Conservation (phyloP, 2,888 invertebrate genomes). For the Agriopis marginaria region DNA sequence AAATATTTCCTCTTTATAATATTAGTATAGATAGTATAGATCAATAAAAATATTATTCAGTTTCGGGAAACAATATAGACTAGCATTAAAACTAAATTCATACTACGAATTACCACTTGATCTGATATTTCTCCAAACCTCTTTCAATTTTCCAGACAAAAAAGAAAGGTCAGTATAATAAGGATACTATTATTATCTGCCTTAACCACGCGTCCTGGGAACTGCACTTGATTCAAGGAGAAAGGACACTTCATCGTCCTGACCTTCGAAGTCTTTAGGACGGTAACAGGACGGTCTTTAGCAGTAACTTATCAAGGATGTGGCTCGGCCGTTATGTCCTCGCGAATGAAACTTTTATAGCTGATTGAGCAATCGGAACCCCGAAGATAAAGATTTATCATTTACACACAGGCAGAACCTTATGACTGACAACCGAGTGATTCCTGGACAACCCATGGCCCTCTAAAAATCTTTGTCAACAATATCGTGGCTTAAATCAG, state of each 20-base stretch:
- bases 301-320: conserved; percentile 11
- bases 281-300: too few species aligned
- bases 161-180: conserved; percentile 2
- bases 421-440: background rate
- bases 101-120: background rate
- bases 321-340: background rate
- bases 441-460: background rate
- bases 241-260: conserved; percentile 2
- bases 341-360: conserved; percentile 12
- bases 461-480: too few species aligned
- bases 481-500: too few species aligned
- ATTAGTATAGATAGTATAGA: too few species aligned
- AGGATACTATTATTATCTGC: conserved; percentile 13
- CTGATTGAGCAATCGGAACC: conserved; percentile 2
- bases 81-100: too few species aligned
- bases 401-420: too few species aligned
- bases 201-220: conserved; percentile 24
- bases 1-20: too few species aligned
- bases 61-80: too few species aligned
- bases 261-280: conserved; percentile 14
- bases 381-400: conserved; percentile 5
- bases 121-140: background rate
- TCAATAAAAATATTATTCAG: too few species aligned
- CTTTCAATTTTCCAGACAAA: conserved; percentile 3
- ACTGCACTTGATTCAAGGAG: conserved; percentile 27